Conservation (phyloP, 2,888 invertebrate species). For the Philereme transversata region DNA sequence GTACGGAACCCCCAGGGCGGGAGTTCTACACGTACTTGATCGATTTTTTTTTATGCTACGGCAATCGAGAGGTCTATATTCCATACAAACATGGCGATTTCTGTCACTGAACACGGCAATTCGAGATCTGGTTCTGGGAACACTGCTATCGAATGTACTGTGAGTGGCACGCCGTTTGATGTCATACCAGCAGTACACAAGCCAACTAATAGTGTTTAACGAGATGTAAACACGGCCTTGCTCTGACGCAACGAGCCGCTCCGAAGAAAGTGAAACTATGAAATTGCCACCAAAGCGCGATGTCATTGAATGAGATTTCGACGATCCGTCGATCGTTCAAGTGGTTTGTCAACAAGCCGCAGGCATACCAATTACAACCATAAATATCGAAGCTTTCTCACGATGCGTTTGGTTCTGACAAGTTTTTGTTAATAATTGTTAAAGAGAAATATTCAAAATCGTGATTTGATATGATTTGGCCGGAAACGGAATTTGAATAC, state of each 20-base stretch:
- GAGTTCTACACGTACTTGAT: too few species aligned
- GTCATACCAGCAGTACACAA: conserved; percentile 48
- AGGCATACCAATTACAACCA: conserved; percentile 40
- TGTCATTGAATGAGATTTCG: conserved; percentile 56
- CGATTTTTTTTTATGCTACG: too few species aligned
- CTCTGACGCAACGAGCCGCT: conserved; percentile 54
- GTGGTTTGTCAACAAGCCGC: conserved; percentile 57
- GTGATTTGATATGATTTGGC: conserved; percentile 44
- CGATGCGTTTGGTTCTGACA: conserved; percentile 43
- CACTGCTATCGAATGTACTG: not conserved
- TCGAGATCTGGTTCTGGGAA: too few species aligned
- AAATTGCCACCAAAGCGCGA: conserved; percentile 60
- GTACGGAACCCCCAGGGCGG: too few species aligned
- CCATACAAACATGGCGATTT: too few species aligned
- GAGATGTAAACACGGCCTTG: conserved; percentile 58
- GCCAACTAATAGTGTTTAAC: conserved; percentile 41
- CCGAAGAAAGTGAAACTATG: conserved; percentile 72
- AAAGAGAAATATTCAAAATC: conserved; percentile 49
- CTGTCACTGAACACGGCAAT: too few species aligned
- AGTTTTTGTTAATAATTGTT: conserved; percentile 53
- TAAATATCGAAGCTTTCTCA: conserved; percentile 61
- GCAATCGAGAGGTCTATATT: too few species aligned
- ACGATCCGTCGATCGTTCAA: conserved; percentile 50
- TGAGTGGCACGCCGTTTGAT: conserved; percentile 28
- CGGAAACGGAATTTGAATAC: conserved; percentile 40